Conservation (phyloP, 92 coral and sea anemone genomes). For the Anthopleura xanthogrammica region DNA sequence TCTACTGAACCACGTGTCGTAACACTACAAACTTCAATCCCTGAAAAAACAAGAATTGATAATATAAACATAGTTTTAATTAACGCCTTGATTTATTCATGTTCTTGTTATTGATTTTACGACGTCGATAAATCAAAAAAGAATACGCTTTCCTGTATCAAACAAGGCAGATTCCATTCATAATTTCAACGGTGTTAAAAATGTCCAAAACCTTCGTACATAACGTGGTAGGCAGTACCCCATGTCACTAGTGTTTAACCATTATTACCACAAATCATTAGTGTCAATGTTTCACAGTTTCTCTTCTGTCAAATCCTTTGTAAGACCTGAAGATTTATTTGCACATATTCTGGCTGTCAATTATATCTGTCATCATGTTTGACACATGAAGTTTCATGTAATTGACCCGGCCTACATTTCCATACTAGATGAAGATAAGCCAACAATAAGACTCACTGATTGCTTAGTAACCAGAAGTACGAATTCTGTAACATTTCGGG, state of each 20-base stretch:
- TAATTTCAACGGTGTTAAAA: not conserved
- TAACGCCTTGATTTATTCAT: not conserved
- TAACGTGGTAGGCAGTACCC: not conserved
- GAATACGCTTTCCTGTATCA: not conserved
- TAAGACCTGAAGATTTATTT: conserved; percentile 16
- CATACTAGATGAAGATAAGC: conserved; percentile 54
- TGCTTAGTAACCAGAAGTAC: not conserved
- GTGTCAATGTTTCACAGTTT: not conserved
- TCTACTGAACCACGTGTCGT: not conserved
- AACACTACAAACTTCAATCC: not conserved
- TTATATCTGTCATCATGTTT: conserved; percentile 28
- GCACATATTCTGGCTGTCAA: conserved; percentile 39
- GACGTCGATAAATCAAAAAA: not conserved
- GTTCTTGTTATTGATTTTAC: not conserved
- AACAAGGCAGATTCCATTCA: not conserved
- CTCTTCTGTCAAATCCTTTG: conserved; percentile 11
- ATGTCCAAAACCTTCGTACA: not conserved
- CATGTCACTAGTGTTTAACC: conserved; percentile 1
- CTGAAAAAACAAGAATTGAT: not conserved
- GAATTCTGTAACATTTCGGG: not conserved
- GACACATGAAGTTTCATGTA: conserved; percentile 32
- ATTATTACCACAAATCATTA: not conserved
- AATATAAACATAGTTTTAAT: not conserved
- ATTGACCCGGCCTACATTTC: conserved; percentile 55
- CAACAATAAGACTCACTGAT: not conserved